Base-by-base conservation (phyloP, 2,113 vertebrate species). In the Daboia siamensis region DNA sequence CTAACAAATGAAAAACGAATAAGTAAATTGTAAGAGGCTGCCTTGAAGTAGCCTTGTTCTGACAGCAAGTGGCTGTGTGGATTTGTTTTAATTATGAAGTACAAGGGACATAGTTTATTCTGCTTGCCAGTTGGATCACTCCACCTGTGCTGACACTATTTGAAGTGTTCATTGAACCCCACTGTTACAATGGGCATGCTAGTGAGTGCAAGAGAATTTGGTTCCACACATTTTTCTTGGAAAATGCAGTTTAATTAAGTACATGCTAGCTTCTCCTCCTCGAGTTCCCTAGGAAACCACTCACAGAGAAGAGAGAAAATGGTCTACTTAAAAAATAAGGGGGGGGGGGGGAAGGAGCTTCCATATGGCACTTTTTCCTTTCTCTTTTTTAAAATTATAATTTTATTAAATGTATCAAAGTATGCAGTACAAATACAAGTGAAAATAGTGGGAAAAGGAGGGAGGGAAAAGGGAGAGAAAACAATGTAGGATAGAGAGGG, bases 41-140 rank as follows among this genome's bases (percentile, higher is more conserved):
- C 74, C 4, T 52, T 94, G 86, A 86, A 94, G 91, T 54, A 94
- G 74, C 54, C 80, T 95, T 94, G 91, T 95, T 94, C 13, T 92
- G 89, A 94, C 86, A 94, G 61, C 86, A 92, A 94, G 69, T 92
- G 95, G 57, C 91, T 94, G 74, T 94, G 94, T 86, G 95, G 92
- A 96, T 95, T 91, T 92, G 9, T 94, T 96, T 94, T 93, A 95
- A 95, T 95, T 93, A 94, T 33, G 54, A 11, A 94, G 91, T 94
- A 17, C 93, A 91, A 94, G 33, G 92, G 44, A 59, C 93, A 88
- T 24, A n/a, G 92, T 94, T 93, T 94, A 87, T 94, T 93, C 95
- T 94, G 33, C 57, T 95, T 96, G 91, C 51, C 64, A 69, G 0
- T 57, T 92, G 13, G 93, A 94, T 93, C 26, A 88, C 46, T 94